These are phyloP conservation scores for western clawed frog (Xenopus tropicalis) DNA, from an alignment of 2,113 vertebrate species.

Conservation along the genomic window UCB_Xtro_10.0 CM004443.2:108701501-108702000, in stretches of 20 bases:
- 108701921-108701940: neutral
- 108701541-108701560: too few species aligned
- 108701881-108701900: constrained; percentile 10
- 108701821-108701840: neutral
- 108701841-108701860: constrained; percentile 15
- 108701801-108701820: constrained; percentile 43
- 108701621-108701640: constrained; percentile 25
- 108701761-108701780: constrained; percentile 44
- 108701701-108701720: constrained; percentile 67
- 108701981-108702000: neutral
- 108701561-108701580: too few species aligned
- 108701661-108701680: constrained; percentile 61
- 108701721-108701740: constrained; percentile 50
- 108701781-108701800: constrained; percentile 36
- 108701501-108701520: too few species aligned
- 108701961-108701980: too few species aligned
- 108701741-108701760: constrained; percentile 49
- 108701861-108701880: constrained; percentile 27
- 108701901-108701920: neutral
- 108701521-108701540: too few species aligned
- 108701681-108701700: constrained; percentile 61
- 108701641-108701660: constrained; percentile 38
- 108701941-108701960: too few species aligned
- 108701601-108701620: neutral
- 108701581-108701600: neutral